Base-by-base conservation (phyloP, 1,140 invertebrate species). In the Drosophila mojavensis region DNA sequence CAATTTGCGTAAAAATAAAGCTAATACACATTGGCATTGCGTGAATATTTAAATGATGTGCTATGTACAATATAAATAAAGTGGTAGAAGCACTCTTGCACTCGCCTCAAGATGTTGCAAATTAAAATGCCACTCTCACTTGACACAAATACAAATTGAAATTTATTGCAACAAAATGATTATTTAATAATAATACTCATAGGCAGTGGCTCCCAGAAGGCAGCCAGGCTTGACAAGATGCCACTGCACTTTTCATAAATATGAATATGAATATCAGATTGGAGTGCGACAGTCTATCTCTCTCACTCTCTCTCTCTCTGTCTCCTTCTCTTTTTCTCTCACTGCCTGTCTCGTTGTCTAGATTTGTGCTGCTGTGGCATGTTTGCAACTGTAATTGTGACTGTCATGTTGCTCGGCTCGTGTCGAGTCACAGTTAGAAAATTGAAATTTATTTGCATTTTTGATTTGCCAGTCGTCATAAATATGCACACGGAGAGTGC, bases 401-500 rank as follows among this genome's bases (percentile, higher is more conserved):
- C 73, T 89, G 83, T 88, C 84, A 89, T 86, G 83, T 88, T 79
- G 83, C 80, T 45, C 5, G 65, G 62, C 75, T 73, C 66, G 51
- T 65, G 79, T 76, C 83, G 64, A 67, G 75, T 83, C 63, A 53
- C 64, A 86, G 83, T 79, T 88, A 79, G 80, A 79, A 69, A 88
- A 83, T 88, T 88, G 83, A 88, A 88, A 88, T 88, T 88, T 88
- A 88, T 88, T 88, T 88, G 79, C 82, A 86, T 86, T 86, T 86
- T 86, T 86, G 82, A 86, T 86, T 88, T 79, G 83, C 65, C 72
- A 86, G 72, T 79, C 83, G 62, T 77, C 79, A 86, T 88, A 86
- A 86, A 86, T 86, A 86, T 86, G 82, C 84, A 86, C 77, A 67
- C 64, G 63, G 78, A 63, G 62, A 51, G 45, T 50, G 26, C 17